Percentiles rank a stretch among this genome's conserved stretches.
phyloP scores from a whole-genome alignment of 2,888 invertebrate genomes.

The Hesperia comma region DNA sequence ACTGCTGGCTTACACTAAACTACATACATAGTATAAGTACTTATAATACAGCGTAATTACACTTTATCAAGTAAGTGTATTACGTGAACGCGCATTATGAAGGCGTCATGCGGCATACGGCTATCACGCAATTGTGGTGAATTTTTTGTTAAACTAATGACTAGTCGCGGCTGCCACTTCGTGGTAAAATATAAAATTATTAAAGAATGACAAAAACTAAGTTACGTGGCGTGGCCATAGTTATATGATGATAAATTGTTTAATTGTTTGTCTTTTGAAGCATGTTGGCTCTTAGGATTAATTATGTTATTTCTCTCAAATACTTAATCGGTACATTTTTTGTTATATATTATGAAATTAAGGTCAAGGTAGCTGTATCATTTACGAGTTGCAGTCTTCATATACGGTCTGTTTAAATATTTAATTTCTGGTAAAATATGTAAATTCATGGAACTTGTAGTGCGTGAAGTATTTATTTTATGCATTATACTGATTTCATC shows the following conservation, averaged over 20 bases:
- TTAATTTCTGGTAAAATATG: constrained; percentile 12
- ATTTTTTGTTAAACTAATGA: constrained; percentile 10
- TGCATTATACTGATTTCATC: constrained; percentile 3
- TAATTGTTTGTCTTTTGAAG: constrained; percentile 1
- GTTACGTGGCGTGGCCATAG: not conserved
- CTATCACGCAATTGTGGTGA: constrained; percentile 11
- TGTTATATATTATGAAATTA: not conserved
- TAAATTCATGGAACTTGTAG: constrained; percentile 10
- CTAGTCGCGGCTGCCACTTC: not conserved
- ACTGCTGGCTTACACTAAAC: not conserved
- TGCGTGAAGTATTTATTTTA: constrained; percentile 2
- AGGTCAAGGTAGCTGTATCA: not conserved
- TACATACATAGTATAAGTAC: not conserved
- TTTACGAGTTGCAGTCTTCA: not conserved
- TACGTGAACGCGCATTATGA: constrained; percentile 14
- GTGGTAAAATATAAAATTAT: constrained; percentile 10
- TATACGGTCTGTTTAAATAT: constrained; percentile 6
- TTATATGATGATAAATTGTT: not conserved
- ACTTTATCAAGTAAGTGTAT: constrained; percentile 11
- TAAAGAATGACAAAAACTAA: not conserved
- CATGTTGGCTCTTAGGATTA: not conserved
- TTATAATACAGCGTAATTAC: not conserved
- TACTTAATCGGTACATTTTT: too few relatives aligned
- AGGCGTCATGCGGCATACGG: constrained; percentile 13
- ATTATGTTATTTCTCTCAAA: too few relatives aligned